A percentile compares a stretch with the other conserved stretches of the same genome.
These are phyloP conservation scores for Gandaritis pyraliata DNA, from an alignment of 2,888 invertebrate genomes.

Conservation along the genomic window DNA sequence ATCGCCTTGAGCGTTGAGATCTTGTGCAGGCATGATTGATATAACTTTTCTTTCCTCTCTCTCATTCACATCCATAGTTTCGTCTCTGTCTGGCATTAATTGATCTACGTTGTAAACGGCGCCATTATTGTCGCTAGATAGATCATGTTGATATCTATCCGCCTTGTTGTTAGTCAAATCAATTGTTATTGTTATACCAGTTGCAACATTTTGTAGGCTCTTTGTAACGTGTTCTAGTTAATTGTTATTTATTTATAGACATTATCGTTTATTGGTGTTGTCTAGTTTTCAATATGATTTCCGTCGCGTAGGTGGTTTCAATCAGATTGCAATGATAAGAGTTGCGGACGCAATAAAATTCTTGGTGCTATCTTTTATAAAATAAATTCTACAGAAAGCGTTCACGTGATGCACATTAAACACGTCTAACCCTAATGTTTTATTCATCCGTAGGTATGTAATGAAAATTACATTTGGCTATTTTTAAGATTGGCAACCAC, in stretches of 20 bases:
- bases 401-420: too few species aligned
- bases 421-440: too few species aligned
- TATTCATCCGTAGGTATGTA: too few species aligned
- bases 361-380: slow-evolving; percentile 2
- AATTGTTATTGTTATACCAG: slow-evolving; percentile 63
- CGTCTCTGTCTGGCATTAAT: slow-evolving; percentile 72
- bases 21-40: slow-evolving; percentile 82
- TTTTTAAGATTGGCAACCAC: too few species aligned
- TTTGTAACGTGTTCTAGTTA: slow-evolving; percentile 29
- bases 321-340: slow-evolving; percentile 51
- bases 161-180: slow-evolving; percentile 70
- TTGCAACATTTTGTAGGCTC: slow-evolving; percentile 27
- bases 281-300: slow-evolving; percentile 35
- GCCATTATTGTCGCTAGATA: slow-evolving; percentile 76
- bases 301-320: slow-evolving; percentile 52
- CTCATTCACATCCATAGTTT: slow-evolving; percentile 39
- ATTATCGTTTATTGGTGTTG: slow-evolving; percentile 30
- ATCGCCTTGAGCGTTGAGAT: slow-evolving; percentile 74
- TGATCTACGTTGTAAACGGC: slow-evolving; percentile 77
- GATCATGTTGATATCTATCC: slow-evolving; percentile 70
- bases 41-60: slow-evolving; percentile 57
- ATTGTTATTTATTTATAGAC: slow-evolving; percentile 25
- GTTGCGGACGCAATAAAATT: slow-evolving; percentile 16
- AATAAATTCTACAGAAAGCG: background rate
- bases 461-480: too few species aligned